Evolutionary conservation across 2,113 vertebrate genomes (phyloP), one percentile per base, ranked within the genome.

Genomic region (Pluvianellus socialis): DNA sequence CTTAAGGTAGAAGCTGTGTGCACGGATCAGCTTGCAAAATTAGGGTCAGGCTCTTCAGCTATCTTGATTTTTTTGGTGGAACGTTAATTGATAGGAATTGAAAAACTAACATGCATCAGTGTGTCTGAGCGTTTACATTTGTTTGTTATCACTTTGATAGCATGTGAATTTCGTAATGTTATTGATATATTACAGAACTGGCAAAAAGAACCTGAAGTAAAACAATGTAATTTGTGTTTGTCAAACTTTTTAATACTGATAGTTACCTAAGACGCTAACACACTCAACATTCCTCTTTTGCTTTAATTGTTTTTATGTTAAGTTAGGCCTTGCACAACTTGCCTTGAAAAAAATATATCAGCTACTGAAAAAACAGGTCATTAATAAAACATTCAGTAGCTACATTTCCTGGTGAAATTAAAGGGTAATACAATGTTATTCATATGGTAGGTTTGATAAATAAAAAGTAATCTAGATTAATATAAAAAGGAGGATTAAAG

Each of bases 381-480:
- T 63, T 74, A 91, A 45, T 81, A 94, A 96, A 81, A 71, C 7
- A 50, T 75, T 90, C 61, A 65, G 66, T 70, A 94, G 86, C 68
- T 91, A 52, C 53, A 47, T 95, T 90, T 97, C 80, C 59, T 82
- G 65, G 52, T 90, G 61, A 75, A 96, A 74, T 79, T 79, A 80
- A 96, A 96, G 61, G 10, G 27, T 94, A 86, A 89, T 92, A 26
- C 62, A 79, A 53, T 92, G 76, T 88, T 94, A 92, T 86, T 79
- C 19, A 5, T 74, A 55, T 73, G 8, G 14, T 94, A 94, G 38
- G 40, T 87, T 94, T 95, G 52, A 82, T 93, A 96, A 95, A 91
- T 88, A 82, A 95, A 89, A 86, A 70, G 7, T 84, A 40, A 45
- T 81, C 62, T 91, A 65, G n/a, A 71, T 86, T 93, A 91, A 58